Base-by-base conservation (phyloP, 2,113 vertebrate genomes). In the Hippocampus guttulatus region DNA sequence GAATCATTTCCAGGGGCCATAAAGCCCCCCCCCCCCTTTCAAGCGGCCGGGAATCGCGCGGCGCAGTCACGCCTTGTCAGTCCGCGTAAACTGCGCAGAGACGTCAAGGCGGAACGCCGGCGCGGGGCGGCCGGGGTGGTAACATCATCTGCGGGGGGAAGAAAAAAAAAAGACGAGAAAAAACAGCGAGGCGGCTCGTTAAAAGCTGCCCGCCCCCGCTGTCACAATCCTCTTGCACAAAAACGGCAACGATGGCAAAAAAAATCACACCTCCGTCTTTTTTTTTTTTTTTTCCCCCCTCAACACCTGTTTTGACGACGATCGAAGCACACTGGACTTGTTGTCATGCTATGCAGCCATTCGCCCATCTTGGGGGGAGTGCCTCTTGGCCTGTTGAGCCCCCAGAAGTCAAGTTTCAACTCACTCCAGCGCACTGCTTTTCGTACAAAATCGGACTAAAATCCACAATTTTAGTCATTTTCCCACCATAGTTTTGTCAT, bases 1-100 rank as follows among this genome's bases (percentile, higher is more conserved):
- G 54, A 63, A 69, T 49, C 58, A 68, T 72, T 82, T 76, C 69
- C 21, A 69, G 20, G 14, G 69, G 27, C 52, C 43, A 47, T 65
- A 47, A 47, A 43, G 61, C 57, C 5, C 38, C 16, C 9, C 61
- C 57, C 5, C 38, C 16, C 9, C 61, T 63, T 63, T 41, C 5
- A 63, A 63, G 62, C 62, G 40, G 38, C 62, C 38, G 10, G 33
- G 58, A 62, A 38, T 62, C n/a, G 18, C 40, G 30, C 60, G 7
- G 8, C 62, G 63, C n/a, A 18, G 41, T 65, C 63, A 45, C 63
- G 62, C 38, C 62, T 64, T 63, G 61, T 40, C 61, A 21, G 40
- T 40, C 61, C 16, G 30, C 21, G 61, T 63, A 33, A 61, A 33
- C 27, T 61, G 58, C 58, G 58, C 27, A n/a, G 61, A 63, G 61